Base-by-base conservation (phyloP, 2,113 vertebrate species). In the Xiphias gladius region DNA sequence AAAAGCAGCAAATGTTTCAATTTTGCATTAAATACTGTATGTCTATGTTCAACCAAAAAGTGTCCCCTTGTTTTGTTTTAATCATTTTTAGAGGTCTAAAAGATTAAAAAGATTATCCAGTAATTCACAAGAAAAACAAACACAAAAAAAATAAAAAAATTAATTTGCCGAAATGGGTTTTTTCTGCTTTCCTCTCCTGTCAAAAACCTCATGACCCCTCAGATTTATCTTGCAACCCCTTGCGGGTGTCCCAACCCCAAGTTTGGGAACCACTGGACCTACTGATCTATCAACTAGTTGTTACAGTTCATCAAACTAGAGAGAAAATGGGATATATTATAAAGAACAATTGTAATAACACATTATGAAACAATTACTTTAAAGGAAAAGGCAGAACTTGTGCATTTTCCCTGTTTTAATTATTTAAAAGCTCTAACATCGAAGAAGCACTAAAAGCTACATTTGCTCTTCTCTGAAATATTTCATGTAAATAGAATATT, bases 391-490 rank as follows among this genome's bases (percentile, higher is more conserved):
- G 17, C 12, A 1, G 3, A 22, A 50, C 48, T 46, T 43, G 54
- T 39, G 20, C 11, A 57, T 63, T 48, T 50, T 58, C 12, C 6
- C 24, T 57, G n/a, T 3, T 73, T 57, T n/a, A 30, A 66, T 65
- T 76, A 63, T 58, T 41, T 13, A 69, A 65, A 41, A 7, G 16
- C 7, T 65, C 11, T 46, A 48, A 57, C 19, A 46, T 19, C 0
- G 28, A 68, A 32, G 26, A 5, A 24, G 5, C 61, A 32, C 20
- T 67, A 43, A 43, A 39, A 68, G 67, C 43, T 16, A 58, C 39
- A 78, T 46, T 22, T 69, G 17, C 58, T 35, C 35, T 58, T 79
- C 35, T 71, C 22, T 41, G 28, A 83, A 80, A 83, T 61, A 55
- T 13, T 55, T 3, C 8, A 43, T n/a, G 50, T 2, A 50, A 55